Base-by-base conservation (phyloP, 2,797 vertebrate genomes). In the Eulemur mongoz region DNA sequence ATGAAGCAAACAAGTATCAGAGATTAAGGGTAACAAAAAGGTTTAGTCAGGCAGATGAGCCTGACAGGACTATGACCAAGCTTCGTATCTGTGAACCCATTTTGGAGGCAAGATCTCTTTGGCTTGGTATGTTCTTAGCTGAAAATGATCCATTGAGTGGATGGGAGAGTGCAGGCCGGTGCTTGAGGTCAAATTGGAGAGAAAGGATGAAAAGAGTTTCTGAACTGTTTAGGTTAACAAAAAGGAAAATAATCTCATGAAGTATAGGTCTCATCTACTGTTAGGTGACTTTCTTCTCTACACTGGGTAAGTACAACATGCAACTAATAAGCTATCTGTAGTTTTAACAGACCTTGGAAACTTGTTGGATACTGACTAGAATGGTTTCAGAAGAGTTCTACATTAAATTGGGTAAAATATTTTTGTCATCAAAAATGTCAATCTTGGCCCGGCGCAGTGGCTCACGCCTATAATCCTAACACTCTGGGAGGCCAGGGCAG, bases 381-480 rank as follows among this genome's bases (percentile, higher is more conserved):
- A 40, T 57, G 10, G 65, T 35, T 80, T 80, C 27, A 72, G 57
- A 70, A 80, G 59, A 72, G 18, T 17, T 80, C 38, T 57, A 35
- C 18, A 20, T 89, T 43, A 78, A 79, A 67, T 75, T 84, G 13
- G 45, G 14, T 69, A 30, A 61, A 65, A 14, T 6, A 48, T 81
- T 91, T 91, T 95, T 78, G 13, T 78, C 61, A 72, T 32, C 10
- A 48, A 72, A 91, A 59, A 59, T 61, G 17, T 22, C 7, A 25
- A 1, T 59, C 48, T 65, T 50, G 54, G 54, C 54, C 22, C 0
- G 54, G 9, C 1, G 0, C 22, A 0, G 54, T 23, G 54, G 54
- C 54, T 57, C 54, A 57, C 3, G 4, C 22, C 54, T 57, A 22
- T 57, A 57, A 57, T 57, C 54, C 54, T 25, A 57, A 8, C 54